Percentiles rank a stretch among this genome's conserved stretches.
phyloP scores from a whole-genome alignment of 2,113 vertebrate species.

The Erpornis zantholeuca region DNA sequence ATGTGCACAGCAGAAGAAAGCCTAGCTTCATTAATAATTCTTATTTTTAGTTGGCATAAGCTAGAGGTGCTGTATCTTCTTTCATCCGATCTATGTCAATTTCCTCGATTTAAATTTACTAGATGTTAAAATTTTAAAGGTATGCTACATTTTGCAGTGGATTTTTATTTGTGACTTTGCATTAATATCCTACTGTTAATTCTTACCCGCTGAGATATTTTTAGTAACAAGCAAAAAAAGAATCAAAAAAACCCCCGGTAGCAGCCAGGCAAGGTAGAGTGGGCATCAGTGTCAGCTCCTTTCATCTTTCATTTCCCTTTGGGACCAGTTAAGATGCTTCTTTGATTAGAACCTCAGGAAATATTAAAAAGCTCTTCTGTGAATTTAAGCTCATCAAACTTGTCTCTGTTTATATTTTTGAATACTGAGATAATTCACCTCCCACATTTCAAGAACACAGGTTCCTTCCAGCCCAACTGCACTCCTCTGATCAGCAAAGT shows the following conservation, averaged over 20 bases:
- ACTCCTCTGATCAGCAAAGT: slow-evolving; percentile 56
- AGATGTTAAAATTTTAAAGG: slow-evolving; percentile 74
- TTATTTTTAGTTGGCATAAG: slow-evolving; percentile 83
- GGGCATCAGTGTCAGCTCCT: slow-evolving; percentile 69
- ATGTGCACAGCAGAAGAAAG: slow-evolving; percentile 84
- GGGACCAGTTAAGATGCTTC: slow-evolving; percentile 75
- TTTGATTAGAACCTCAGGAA: slow-evolving; percentile 78
- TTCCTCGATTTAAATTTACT: slow-evolving; percentile 76
- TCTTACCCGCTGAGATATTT: slow-evolving; percentile 66
- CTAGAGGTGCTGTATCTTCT: slow-evolving; percentile 78
- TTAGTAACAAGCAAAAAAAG: slow-evolving; percentile 57
- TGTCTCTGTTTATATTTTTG: slow-evolving; percentile 67
- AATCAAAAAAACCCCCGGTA: neutral
- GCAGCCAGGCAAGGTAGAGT: slow-evolving; percentile 60
- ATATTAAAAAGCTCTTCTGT: slow-evolving; percentile 73
- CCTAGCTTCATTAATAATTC: slow-evolving; percentile 86
- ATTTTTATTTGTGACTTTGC: slow-evolving; percentile 66
- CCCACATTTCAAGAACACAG: slow-evolving; percentile 12
- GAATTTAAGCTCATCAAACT: slow-evolving; percentile 72
- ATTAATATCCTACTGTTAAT: slow-evolving; percentile 59
- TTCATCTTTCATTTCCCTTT: slow-evolving; percentile 71
- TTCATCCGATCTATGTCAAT: slow-evolving; percentile 79
- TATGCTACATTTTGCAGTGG: neutral
- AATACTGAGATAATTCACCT: slow-evolving; percentile 42
- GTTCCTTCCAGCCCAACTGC: slow-evolving; percentile 34